Evolutionary conservation across 2,797 vertebrate genomes (phyloP).

Genomic region (Lepidocolaptes lacrymiger): DNA sequence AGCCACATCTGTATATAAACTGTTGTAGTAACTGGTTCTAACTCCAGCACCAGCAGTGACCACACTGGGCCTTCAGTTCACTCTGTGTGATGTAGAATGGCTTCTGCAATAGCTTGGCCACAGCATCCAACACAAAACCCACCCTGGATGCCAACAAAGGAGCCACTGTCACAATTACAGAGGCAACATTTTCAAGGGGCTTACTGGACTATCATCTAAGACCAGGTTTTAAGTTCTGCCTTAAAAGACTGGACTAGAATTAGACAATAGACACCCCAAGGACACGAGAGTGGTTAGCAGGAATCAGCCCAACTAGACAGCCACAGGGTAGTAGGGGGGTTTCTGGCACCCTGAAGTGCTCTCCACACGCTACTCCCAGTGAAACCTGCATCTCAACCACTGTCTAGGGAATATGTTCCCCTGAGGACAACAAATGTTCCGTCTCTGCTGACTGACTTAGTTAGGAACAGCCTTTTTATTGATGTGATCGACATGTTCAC

Average conservation of each 20-base stretch:
- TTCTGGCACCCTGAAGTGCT: neutral
- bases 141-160: accelerated
- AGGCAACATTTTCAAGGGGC: neutral
- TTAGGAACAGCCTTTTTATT: neutral
- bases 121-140: neutral
- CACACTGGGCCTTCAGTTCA: neutral
- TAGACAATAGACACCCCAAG: neutral
- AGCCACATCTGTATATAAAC: neutral
- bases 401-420: neutral
- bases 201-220: neutral
- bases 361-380: neutral
- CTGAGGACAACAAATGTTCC: neutral
- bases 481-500: neutral
- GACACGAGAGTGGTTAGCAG: neutral
- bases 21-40: neutral
- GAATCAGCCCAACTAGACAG: neutral
- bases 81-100: accelerated
- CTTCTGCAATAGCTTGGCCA: neutral
- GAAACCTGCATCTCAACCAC: neutral
- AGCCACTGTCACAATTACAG: neutral
- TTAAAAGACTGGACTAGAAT: neutral
- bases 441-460: neutral
- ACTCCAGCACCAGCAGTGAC: neutral
- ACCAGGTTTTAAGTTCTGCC: neutral
- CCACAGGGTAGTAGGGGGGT: accelerated